A percentile compares a stretch with the other conserved stretches of the same genome.
These are phyloP conservation scores for Agrotis ipsilon DNA, from an alignment of 2,888 invertebrate species.

Conservation along the genomic window DNA sequence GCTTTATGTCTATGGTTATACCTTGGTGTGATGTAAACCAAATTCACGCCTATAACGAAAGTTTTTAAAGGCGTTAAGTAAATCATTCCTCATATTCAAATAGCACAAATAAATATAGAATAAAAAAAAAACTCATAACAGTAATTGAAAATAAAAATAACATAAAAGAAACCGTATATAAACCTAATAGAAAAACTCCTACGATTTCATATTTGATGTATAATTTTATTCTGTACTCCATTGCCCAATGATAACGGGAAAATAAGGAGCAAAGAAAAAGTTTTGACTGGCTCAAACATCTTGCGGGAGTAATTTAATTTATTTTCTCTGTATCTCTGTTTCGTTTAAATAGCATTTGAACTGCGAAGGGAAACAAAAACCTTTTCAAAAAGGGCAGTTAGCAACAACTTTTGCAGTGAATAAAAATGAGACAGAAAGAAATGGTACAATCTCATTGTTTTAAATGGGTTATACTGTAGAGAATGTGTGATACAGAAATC, in stretches of 20 bases:
- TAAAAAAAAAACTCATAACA: conserved; percentile 8
- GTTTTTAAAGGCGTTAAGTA: conserved; percentile 4
- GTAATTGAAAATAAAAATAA: conserved; percentile 25
- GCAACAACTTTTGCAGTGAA: conserved; percentile 29
- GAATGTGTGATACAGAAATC: background rate
- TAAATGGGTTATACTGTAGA: background rate
- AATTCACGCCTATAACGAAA: conserved; percentile 18
- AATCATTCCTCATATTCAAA: background rate
- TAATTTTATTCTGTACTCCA: conserved; percentile 41
- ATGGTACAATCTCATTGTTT: background rate
- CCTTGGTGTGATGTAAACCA: conserved; percentile 25
- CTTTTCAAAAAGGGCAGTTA: conserved; percentile 26
- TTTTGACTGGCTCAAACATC: conserved; percentile 49
- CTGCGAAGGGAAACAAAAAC: conserved; percentile 52
- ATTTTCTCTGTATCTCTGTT: conserved; percentile 62
- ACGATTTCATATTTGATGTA: conserved; percentile 36
- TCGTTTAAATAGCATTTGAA: conserved; percentile 61
- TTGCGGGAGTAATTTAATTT: conserved; percentile 67
- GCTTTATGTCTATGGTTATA: too few relatives aligned
- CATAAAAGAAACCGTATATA: conserved; percentile 1
- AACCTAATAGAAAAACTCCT: conserved; percentile 18
- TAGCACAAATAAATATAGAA: background rate
- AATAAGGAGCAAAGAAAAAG: conserved; percentile 52
- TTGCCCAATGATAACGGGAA: conserved; percentile 50
- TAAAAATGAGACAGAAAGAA: conserved; percentile 17